phyloP scores from a whole-genome alignment of 2,888 invertebrate species.

The Neoascia interrupta region DNA sequence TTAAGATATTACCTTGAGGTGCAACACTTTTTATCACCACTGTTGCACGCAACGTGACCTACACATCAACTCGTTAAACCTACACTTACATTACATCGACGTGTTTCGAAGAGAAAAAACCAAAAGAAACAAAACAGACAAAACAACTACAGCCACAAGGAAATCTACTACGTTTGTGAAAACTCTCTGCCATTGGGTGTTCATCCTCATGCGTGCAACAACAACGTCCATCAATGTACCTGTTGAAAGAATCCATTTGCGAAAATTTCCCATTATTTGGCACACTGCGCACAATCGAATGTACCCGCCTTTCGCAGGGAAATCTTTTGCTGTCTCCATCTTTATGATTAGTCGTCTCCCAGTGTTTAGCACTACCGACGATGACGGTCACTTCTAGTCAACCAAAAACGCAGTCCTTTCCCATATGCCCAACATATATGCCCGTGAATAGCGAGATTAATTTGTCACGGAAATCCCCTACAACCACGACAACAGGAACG shows the following conservation, averaged over 20 bases:
- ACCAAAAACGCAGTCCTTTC: conserved; percentile 12
- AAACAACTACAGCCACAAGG: conserved; percentile 19
- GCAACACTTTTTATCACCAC: conserved; percentile 4
- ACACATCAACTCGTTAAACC: conserved; percentile 42
- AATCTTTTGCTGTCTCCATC: conserved; percentile 32
- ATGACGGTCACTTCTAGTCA: conserved; percentile 35
- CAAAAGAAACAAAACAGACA: background rate
- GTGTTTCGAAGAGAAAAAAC: conserved; percentile 7
- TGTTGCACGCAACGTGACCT: conserved; percentile 36
- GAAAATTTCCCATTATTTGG: conserved; percentile 58
- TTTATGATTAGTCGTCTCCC: conserved; percentile 37
- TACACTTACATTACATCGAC: conserved; percentile 31
- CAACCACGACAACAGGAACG: conserved; percentile 19
- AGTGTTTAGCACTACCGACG: conserved; percentile 30
- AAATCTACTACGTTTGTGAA: conserved; percentile 57
- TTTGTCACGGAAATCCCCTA: conserved; percentile 32
- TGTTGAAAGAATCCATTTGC: conserved; percentile 47
- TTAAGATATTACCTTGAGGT: no score
- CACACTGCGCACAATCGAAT: conserved; percentile 60
- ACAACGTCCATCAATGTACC: conserved; percentile 53
- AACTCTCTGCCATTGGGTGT: conserved; percentile 65
- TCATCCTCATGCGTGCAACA: conserved; percentile 61
- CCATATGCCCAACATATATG: conserved; percentile 8
- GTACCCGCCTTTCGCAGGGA: conserved; percentile 63
- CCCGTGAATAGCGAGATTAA: conserved; percentile 38